Conservation (phyloP, 2,113 vertebrate genomes). For the Dipodomys stephensi region DNA sequence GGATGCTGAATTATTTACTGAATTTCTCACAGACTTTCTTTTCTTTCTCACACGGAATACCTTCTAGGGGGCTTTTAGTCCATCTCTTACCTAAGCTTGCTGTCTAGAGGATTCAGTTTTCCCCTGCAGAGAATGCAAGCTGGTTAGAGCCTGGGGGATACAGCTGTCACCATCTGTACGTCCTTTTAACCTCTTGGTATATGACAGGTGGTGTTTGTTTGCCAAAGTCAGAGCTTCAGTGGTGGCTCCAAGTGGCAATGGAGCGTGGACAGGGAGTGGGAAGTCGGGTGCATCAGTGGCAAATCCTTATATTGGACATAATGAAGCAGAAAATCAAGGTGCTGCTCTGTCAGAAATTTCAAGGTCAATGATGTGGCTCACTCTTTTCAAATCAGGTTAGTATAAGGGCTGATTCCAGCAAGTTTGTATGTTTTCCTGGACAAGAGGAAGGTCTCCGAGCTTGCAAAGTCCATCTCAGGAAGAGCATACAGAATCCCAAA, state of each 20-base stretch:
- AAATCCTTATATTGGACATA: constrained; percentile 68
- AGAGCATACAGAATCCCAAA: neutral
- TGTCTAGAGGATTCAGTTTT: neutral
- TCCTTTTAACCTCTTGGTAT: neutral
- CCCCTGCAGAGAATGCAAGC: neutral
- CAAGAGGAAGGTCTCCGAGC: neutral
- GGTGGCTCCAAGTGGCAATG: neutral
- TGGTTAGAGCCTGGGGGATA: neutral
- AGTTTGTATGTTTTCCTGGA: neutral
- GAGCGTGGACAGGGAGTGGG: constrained; percentile 14
- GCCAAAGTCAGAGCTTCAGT: neutral
- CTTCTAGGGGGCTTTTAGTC: neutral
- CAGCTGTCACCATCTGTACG: neutral
- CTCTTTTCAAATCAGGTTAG: constrained; percentile 56
- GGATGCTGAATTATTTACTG: neutral
- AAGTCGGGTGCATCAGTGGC: neutral
- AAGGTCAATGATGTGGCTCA: constrained; percentile 41
- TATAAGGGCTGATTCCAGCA: neutral
- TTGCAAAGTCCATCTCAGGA: constrained; percentile 38
- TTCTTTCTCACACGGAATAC: neutral
- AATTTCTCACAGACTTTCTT: constrained; percentile 34
- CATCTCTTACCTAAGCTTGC: neutral
- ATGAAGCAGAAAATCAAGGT: constrained; percentile 74
- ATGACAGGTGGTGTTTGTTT: neutral
- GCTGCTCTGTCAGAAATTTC: constrained; percentile 61